These are phyloP conservation scores for Scophthalmus maximus DNA, from an alignment of 2,113 vertebrate genomes.

Conservation along the genomic window DNA sequence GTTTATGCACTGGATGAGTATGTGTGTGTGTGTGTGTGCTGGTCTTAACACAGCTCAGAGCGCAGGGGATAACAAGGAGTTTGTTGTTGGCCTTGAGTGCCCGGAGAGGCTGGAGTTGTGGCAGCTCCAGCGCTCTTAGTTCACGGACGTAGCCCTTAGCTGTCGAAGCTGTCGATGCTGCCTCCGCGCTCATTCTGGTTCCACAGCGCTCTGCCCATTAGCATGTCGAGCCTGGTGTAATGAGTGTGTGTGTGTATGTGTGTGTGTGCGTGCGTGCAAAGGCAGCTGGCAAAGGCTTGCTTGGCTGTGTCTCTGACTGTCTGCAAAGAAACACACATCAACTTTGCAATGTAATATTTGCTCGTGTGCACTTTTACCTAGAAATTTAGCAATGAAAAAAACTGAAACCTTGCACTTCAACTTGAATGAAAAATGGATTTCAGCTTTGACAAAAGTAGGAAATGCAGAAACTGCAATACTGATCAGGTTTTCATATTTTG, in stretches of 20 bases:
- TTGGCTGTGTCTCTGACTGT: slow-evolving; percentile 36
- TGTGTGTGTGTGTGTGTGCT: slow-evolving; percentile 29
- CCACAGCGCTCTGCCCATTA: slow-evolving; percentile 68
- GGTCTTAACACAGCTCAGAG: slow-evolving; percentile 64
- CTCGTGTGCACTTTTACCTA: neutral
- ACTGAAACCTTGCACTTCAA: neutral
- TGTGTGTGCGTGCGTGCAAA: slow-evolving; percentile 26
- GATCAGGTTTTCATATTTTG: neutral
- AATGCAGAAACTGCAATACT: neutral
- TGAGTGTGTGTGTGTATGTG: slow-evolving; percentile 48
- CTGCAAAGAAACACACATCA: slow-evolving; percentile 28
- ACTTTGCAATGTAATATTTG: slow-evolving; percentile 12
- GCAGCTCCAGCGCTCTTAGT: slow-evolving; percentile 75
- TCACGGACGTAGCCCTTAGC: slow-evolving; percentile 84
- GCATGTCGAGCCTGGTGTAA: slow-evolving; percentile 62
- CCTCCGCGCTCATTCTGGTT: slow-evolving; percentile 74
- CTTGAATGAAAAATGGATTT: neutral
- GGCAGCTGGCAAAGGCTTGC: slow-evolving; percentile 23
- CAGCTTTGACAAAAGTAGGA: neutral
- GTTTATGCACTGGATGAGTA: slow-evolving; percentile 14
- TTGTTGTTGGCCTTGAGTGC: slow-evolving; percentile 80
- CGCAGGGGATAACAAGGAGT: slow-evolving; percentile 79
- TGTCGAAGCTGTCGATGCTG: slow-evolving; percentile 75
- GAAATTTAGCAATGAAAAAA: neutral
- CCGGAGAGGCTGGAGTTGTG: slow-evolving; percentile 79